Evolutionary conservation across 2,797 vertebrate species (phyloP), one percentile per base, ranked within the genome.

Genomic region (Darevskia nairensis): DNA sequence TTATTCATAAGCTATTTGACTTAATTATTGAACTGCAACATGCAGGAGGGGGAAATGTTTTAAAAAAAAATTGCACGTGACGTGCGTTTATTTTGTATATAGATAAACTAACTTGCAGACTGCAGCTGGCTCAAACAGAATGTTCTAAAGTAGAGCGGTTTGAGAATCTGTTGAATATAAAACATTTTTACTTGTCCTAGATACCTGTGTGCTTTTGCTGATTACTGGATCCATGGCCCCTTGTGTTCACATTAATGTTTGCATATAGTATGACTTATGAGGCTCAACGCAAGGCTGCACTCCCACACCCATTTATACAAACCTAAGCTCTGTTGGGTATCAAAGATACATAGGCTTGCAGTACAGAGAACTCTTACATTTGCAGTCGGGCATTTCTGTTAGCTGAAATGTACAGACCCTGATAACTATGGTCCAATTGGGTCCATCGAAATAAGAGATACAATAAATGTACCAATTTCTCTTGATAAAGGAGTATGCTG

Each of bases 1-100:
- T 98, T 98, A 98, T 98, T 97, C 98, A 97, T 98, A 98, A 98
- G 96, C 97, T 97, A 96, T 97, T 97, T 96, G 96, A 97, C 94
- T 97, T 97, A 97, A 98, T 96, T 82, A 91, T 96, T 94, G 94
- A 94, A 92, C 95, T 95, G 95, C 95, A 87, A 91, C 90, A 90
- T 92, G 95, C 96, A 95, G 39, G 8, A 50, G n/a, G 82, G 46
- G 39, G 94, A 93, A 92, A 95, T 74, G 94, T 95, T 96, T 35
- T 27, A 75, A 95, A 95, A 85, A n/a, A 85, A 92, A 93, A n/a
- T 96, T 92, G 96, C 96, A 91, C 96, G 92, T 94, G 95, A 88
- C 92, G 96, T 95, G 90, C 96, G 94, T 97, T 96, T 95, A 97
- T 96, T 98, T 98, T 98, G 97, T 97, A 97, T 98, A 97, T 97